Evolutionary conservation across 2,888 invertebrate genomes (phyloP).

Genomic region (Drosophila niveifrons): DNA sequence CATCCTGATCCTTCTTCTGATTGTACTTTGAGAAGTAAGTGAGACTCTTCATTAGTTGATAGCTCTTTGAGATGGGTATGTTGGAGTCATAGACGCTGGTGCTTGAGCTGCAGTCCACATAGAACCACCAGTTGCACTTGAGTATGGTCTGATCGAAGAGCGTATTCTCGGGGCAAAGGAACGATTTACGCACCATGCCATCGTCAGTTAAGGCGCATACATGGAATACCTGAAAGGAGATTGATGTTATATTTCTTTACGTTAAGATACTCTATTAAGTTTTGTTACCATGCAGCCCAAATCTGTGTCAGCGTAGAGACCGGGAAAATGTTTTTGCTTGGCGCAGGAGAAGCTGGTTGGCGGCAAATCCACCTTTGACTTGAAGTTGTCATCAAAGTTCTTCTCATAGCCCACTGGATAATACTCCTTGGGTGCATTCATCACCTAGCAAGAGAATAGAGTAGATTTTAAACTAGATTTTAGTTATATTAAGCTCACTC

Average conservation of each 20-base stretch:
- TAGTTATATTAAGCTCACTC: not conserved
- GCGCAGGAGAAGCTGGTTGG: constrained; percentile 94
- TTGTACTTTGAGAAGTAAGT: constrained; percentile 95
- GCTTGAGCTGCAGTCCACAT: constrained; percentile 94
- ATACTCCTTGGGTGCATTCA: constrained; percentile 95
- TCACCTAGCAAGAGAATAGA: constrained; percentile 88
- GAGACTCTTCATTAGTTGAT: constrained; percentile 95
- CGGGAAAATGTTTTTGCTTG: constrained; percentile 95
- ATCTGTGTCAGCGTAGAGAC: constrained; percentile 94
- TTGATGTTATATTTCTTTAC: not conserved
- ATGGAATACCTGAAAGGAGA: constrained; percentile 91
- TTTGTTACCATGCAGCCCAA: constrained; percentile 93
- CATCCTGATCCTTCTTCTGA: constrained; percentile 66
- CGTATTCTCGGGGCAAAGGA: constrained; percentile 95
- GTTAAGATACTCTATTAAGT: not conserved
- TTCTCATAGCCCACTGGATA: constrained; percentile 95
- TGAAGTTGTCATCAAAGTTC: constrained; percentile 95
- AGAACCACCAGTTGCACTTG: constrained; percentile 98
- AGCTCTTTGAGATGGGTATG: constrained; percentile 95
- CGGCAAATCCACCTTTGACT: constrained; percentile 93
- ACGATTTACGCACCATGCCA: constrained; percentile 95
- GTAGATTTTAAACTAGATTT: not conserved
- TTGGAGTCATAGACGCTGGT: constrained; percentile 94
- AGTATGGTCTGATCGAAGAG: constrained; percentile 96
- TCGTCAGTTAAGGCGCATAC: constrained; percentile 96